Evolutionary conservation across 2,888 invertebrate genomes (phyloP).

Genomic region (Sinelater perroti): DNA sequence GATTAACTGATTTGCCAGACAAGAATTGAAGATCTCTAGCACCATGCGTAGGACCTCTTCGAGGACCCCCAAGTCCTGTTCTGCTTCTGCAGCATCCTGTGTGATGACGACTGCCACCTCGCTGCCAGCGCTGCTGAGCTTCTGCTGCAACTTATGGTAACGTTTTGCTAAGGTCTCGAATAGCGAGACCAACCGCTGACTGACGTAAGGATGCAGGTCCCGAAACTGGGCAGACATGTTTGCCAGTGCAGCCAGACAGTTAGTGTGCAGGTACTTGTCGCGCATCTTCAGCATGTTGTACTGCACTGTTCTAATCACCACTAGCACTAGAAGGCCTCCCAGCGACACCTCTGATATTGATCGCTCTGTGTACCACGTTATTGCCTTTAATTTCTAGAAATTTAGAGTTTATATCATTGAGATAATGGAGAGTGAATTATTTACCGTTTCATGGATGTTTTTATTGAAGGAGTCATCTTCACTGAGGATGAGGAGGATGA

Average conservation of each 20-base stretch:
- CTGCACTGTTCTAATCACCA: slow-evolving; percentile 96
- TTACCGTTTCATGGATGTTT: slow-evolving; percentile 91
- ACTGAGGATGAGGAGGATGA: slow-evolving; percentile 92
- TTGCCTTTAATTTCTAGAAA: slow-evolving; percentile 81
- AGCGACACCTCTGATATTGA: slow-evolving; percentile 90
- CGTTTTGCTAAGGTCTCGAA: slow-evolving; percentile 92
- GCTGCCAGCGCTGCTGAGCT: slow-evolving; percentile 34
- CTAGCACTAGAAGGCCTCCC: slow-evolving; percentile 91
- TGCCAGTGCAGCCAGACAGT: slow-evolving; percentile 96
- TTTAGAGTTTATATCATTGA: not conserved
- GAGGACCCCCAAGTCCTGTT: slow-evolving; percentile 89
- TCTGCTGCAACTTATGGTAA: slow-evolving; percentile 70
- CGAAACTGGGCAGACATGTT: slow-evolving; percentile 97
- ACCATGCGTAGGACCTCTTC: slow-evolving; percentile 98
- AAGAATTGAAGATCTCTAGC: slow-evolving; percentile 96
- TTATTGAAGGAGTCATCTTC: slow-evolving; percentile 97
- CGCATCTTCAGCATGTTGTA: slow-evolving; percentile 96
- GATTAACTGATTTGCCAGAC: slow-evolving; percentile 85
- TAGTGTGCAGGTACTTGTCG: slow-evolving; percentile 97
- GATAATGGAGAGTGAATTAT: slow-evolving; percentile 55
- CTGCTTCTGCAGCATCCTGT: slow-evolving; percentile 58
- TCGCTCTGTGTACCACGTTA: slow-evolving; percentile 94
- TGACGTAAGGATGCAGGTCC: slow-evolving; percentile 93
- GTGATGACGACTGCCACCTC: slow-evolving; percentile 48
- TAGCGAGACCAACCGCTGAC: slow-evolving; percentile 90